Conservation (phyloP, 2,888 invertebrate genomes). For the Zygaena filipendulae region DNA sequence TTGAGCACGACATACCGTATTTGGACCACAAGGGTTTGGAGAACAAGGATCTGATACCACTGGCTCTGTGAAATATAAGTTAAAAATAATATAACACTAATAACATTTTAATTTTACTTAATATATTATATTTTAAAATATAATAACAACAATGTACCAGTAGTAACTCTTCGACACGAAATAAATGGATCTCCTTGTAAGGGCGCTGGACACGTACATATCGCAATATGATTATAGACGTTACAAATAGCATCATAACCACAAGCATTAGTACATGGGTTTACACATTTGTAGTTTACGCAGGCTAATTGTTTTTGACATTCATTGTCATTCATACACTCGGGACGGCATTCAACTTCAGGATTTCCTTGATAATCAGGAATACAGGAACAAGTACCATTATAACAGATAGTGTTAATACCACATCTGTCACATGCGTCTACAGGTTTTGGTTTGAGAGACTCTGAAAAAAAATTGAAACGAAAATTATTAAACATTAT, state of each 20-base stretch:
- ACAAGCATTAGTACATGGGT: slow-evolving; percentile 80
- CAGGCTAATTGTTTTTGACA: slow-evolving; percentile 78
- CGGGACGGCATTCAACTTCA: slow-evolving; percentile 76
- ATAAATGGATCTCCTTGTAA: slow-evolving; percentile 84
- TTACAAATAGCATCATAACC: slow-evolving; percentile 77
- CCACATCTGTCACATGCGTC: slow-evolving; percentile 75
- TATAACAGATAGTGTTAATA: slow-evolving; percentile 68
- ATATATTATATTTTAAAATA: slow-evolving; percentile 11
- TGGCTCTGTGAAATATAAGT: too few relatives aligned
- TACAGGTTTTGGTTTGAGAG: slow-evolving; percentile 31
- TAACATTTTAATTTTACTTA: too few relatives aligned
- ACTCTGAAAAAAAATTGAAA: slow-evolving; percentile 26
- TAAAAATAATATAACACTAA: too few relatives aligned
- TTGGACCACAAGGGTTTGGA: slow-evolving; percentile 78
- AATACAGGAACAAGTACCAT: slow-evolving; percentile 72
- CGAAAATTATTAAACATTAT: too few relatives aligned
- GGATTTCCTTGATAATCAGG: slow-evolving; percentile 75
- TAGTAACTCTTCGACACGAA: slow-evolving; percentile 70
- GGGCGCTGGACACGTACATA: slow-evolving; percentile 78
- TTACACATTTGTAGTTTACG: slow-evolving; percentile 76
- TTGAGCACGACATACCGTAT: slow-evolving; percentile 75
- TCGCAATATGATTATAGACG: slow-evolving; percentile 81
- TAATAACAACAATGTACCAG: too few relatives aligned
- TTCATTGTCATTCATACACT: slow-evolving; percentile 80
- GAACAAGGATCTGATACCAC: slow-evolving; percentile 67